Percentiles rank a stretch among this genome's conserved stretches.
These are phyloP conservation scores for Talpa occidentalis DNA, from an alignment of 2,113 vertebrate species.

Conservation along the genomic window DNA sequence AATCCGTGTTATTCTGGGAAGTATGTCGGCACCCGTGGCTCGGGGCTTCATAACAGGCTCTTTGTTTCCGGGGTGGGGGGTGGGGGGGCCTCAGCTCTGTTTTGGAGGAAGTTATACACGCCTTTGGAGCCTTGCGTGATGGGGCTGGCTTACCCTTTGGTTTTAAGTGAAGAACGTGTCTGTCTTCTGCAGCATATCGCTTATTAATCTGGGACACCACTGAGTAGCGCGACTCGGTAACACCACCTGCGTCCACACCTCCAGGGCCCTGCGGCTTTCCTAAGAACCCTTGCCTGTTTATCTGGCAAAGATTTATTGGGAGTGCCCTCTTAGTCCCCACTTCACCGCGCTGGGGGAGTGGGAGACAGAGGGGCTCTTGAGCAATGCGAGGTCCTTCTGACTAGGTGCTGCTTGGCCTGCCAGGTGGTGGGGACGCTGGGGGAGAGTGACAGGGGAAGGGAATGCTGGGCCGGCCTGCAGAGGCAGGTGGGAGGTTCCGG, in stretches of 20 bases:
- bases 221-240: background rate
- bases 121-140: background rate
- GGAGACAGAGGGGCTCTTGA: background rate
- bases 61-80: slow-evolving; percentile 79
- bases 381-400: background rate
- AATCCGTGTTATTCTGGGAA: slow-evolving; percentile 83
- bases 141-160: background rate
- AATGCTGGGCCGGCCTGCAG: background rate
- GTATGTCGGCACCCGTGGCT: slow-evolving; percentile 72
- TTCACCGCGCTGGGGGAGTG: background rate
- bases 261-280: fast-evolving
- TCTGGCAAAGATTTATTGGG: background rate
- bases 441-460: background rate
- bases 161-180: background rate
- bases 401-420: background rate
- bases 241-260: fast-evolving
- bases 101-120: background rate
- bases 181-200: background rate
- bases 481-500: background rate
- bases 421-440: background rate
- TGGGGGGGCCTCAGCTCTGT: slow-evolving; percentile 69
- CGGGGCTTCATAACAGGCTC: slow-evolving; percentile 69
- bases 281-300: background rate
- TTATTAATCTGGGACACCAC: background rate
- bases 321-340: background rate